phyloP scores from a whole-genome alignment of 2,113 vertebrate species.

The Rhombomys opimus region DNA sequence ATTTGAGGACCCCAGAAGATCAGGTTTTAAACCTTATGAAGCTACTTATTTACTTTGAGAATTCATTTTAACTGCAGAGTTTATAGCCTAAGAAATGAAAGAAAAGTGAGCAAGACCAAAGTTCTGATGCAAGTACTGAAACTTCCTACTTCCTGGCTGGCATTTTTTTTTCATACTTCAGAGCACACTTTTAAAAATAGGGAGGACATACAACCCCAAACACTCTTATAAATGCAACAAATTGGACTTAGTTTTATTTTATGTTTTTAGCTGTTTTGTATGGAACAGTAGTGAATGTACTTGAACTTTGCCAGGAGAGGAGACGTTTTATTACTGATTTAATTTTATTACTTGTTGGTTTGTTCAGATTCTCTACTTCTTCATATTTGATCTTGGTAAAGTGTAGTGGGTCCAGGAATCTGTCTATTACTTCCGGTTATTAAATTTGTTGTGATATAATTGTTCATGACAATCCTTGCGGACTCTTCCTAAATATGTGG shows the following conservation, averaged over 20 bases:
- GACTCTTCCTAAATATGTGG: background rate
- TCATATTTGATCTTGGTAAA: background rate
- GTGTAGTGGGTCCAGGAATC: background rate
- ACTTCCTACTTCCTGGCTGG: background rate
- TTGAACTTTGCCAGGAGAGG: background rate
- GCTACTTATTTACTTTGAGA: constrained; percentile 48
- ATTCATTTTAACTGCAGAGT: background rate
- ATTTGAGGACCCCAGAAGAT: background rate
- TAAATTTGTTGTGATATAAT: background rate
- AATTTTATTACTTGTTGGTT: background rate
- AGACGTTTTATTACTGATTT: background rate
- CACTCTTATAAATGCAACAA: too few relatives aligned
- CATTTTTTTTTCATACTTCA: background rate
- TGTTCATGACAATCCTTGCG: background rate
- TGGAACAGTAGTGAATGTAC: background rate
- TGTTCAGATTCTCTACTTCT: background rate
- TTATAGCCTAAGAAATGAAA: background rate
- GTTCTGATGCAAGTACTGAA: background rate
- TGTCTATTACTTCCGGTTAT: background rate
- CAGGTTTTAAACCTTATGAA: constrained; percentile 3
- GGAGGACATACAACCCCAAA: background rate
- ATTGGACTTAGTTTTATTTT: background rate
- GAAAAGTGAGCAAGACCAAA: background rate
- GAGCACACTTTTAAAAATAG: background rate
- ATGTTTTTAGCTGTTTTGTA: background rate